Evolutionary conservation across 2,113 vertebrate genomes (phyloP), one percentile per base, ranked within the genome.

Genomic region (Spermophilus dauricus): DNA sequence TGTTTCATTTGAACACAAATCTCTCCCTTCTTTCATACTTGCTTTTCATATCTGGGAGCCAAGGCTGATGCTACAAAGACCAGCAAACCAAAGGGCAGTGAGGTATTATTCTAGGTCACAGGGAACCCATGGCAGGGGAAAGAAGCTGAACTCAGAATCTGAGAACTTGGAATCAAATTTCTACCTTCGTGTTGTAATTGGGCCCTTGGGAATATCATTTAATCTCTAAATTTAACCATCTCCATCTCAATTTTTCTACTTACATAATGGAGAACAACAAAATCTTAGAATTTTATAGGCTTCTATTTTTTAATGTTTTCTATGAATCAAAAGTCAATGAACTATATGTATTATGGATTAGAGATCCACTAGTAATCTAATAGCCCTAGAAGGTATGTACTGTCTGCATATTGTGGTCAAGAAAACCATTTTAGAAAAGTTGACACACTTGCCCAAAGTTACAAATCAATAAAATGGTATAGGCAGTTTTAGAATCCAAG

Each of bases 1-100:
- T 22, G n/a, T 89, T 96, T 97, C 65, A 73, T 93, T 85, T 97
- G 89, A 96, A 77, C 80, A 87, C 51, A 76, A 87, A 85, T 53
- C 22, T 48, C n/a, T 94, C 34, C 58, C 39, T 83, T 72, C 65
- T 24, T 58, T 28, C 22, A 67, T 8, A 53, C 42, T 86, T 94
- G 30, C 39, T 83, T 97, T 77, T 63, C 84, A 94, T 37, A 88
- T 67, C 89, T 16, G n/a, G 63, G 58, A 94, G 61, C n/a, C 61
- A 82, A 32, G n/a, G 3, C 37, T 39, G 63, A 93, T 67, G 32
- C 16, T 86, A 87, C n/a, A 94, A 93, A 97, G 96, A 81, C 17
- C 24, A 85, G 67, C 53, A 92, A 86, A 90, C 61, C 34, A 91
- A 92, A 88, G 67, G 84, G 53, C 11, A 78, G 67, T 12, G 7